Conservation (phyloP, 1,140 invertebrate genomes). For the Zaprionus taronus region DNA sequence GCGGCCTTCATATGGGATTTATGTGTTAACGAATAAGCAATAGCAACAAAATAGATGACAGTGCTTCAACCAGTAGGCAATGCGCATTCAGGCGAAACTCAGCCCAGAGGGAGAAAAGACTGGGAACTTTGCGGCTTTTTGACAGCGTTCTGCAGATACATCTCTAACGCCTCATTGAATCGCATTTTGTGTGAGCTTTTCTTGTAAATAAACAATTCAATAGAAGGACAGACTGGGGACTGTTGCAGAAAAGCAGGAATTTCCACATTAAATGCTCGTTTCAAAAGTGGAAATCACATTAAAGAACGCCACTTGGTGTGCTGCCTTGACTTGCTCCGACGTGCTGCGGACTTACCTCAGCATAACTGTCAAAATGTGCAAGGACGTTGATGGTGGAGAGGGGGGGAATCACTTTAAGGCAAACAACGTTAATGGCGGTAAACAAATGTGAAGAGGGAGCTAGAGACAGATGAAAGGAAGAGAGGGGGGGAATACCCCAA, state of each 20-base stretch:
- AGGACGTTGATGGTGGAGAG: not conserved
- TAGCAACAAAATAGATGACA: conserved; percentile 14
- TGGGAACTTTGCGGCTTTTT: conserved; percentile 11
- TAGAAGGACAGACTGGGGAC: not conserved
- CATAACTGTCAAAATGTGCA: conserved; percentile 9
- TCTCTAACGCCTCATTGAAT: conserved; percentile 24
- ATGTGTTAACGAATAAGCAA: conserved; percentile 29
- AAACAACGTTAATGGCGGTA: conserved; percentile 14
- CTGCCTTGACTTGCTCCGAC: not conserved
- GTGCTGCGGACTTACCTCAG: not conserved
- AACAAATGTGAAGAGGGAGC: conserved; percentile 5
- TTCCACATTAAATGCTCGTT: not conserved
- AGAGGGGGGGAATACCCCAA: not conserved
- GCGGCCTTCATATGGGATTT: conserved; percentile 25
- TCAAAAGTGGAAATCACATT: not conserved
- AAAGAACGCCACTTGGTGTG: not conserved
- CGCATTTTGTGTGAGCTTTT: not conserved
- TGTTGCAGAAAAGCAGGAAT: not conserved
- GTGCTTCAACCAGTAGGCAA: conserved; percentile 12
- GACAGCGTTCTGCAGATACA: not conserved
- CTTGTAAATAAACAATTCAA: not conserved
- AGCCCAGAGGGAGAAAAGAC: not conserved
- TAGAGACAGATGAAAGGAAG: too few species aligned
- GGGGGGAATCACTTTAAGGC: not conserved
- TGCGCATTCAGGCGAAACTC: conserved; percentile 5